A percentile compares a stretch with the other conserved stretches of the same genome.
These are phyloP conservation scores for Sinelater perroti DNA, from an alignment of 2,888 invertebrate genomes.

Conservation along the genomic window DNA sequence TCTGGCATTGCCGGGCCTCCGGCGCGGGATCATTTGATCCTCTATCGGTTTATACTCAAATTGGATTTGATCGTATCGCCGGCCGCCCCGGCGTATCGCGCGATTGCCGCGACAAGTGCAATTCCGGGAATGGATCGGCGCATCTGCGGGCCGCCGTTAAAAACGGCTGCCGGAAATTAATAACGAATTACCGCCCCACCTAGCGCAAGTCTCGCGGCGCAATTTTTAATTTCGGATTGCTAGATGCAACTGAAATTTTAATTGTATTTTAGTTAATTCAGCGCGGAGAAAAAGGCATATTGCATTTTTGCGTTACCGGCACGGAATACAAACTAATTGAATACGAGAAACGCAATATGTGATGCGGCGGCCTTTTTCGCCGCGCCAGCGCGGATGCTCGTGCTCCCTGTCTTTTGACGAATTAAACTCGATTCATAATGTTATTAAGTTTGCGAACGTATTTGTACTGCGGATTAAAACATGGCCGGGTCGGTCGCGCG, in stretches of 20 bases:
- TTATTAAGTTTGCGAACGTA: constrained; percentile 4
- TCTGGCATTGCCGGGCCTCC: constrained; percentile 40
- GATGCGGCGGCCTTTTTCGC: constrained; percentile 1
- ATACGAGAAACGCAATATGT: constrained; percentile 37
- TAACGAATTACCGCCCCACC: constrained; percentile 12
- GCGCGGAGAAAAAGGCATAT: constrained; percentile 33
- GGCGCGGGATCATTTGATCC: constrained; percentile 43
- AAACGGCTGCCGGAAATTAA: constrained; percentile 1
- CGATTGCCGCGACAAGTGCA: neutral
- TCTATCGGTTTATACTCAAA: constrained; percentile 47
- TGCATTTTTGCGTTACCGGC: constrained; percentile 35
- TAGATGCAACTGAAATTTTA: constrained; percentile 33
- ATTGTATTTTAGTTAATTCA: constrained; percentile 36
- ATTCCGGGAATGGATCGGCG: neutral
- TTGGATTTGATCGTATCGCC: constrained; percentile 43
- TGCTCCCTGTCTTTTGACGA: constrained; percentile 19
- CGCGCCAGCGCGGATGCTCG: constrained; percentile 9
- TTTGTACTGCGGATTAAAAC: too few species aligned
- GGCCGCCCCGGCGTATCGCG: constrained; percentile 16
- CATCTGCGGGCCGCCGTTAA: neutral
- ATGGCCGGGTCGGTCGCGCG: too few species aligned
- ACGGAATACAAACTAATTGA: constrained; percentile 36
- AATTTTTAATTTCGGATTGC: constrained; percentile 35
- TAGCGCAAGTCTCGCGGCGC: constrained; percentile 1
- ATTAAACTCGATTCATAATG: constrained; percentile 20